Evolutionary conservation across 2,797 vertebrate species (phyloP), one percentile per base, ranked within the genome.

Genomic region (Gadopsis marmoratus): DNA sequence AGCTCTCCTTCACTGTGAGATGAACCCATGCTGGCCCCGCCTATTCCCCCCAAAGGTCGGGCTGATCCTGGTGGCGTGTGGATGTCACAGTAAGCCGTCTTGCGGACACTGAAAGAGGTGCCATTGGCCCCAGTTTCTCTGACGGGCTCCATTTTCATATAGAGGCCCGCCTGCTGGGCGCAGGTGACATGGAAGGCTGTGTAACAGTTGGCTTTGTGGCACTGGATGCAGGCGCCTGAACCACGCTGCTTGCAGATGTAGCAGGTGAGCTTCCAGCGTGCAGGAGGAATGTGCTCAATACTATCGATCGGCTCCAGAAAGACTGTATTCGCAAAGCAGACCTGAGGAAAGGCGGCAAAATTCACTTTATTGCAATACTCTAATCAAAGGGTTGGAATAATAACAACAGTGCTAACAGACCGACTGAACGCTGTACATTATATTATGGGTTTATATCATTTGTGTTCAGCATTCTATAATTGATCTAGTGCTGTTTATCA

Each of bases 61-160:
- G 97, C 96, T 0, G 98, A 99, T 6, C 98, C 98, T 0, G 98
- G 98, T 0, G 98, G 98, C 0, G 98, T 99, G 92, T 99, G 98
- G 84, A 99, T 98, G 91, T 99, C 98, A 1, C 98, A 99, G 95
- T 99, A 99, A 39, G 98, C 98, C 0, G 98, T 99, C 93, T 99
- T 99, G 63, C 98, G 97, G 80, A 99, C 98, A 0, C 98, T 99
- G 89, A 99, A 99, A 8, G 98, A 99, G 21, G 98, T 99, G 41
- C 98, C 98, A 0, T 99, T 99, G 83, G 98, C 98, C 0, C 98
- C 97, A 0, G 97, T 99, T 93, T 99, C 98, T 51, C 98, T 93
- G 82, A 99, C 98, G 0, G 98, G 98, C 92, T 99, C 98, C 98
- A 99, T 99, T 90, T 99, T 99, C 98, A 99, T 99, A 88, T 99